Base-by-base conservation (phyloP, 2,888 invertebrate species). In the Hyles lineata region DNA sequence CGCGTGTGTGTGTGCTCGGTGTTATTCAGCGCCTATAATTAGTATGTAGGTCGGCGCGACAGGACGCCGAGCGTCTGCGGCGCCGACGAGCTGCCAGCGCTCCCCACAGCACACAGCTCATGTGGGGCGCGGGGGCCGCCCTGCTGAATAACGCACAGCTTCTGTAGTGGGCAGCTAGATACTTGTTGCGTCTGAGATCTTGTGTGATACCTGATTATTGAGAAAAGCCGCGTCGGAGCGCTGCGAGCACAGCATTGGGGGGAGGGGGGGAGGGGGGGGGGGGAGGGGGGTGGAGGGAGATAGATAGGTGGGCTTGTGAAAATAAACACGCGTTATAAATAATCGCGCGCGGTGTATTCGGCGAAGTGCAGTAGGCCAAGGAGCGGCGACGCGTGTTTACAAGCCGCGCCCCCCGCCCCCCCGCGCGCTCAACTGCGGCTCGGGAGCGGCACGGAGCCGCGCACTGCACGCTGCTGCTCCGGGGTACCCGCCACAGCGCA, bases 281-380 rank as follows among this genome's bases (percentile, higher is more conserved):
- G 0, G n/a, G 63, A 21, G 21, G 0, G 43, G 5, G n/a, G 43
- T 5, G 61, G 32, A 32, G 32, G 19, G 29, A 5, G 17, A 8
- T 6, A 32, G 32, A 1, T 7, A 32, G 32, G 62, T 32, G 67
- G 21, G 43, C 23, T 17, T 50, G 67, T 67, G 67, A 43, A 67
- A 63, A 67, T 67, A 67, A 67, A 67, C 67, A 23, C 6, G 21
- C 32, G 62, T n/a, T 67, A 67, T 50, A 15, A 67, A 67, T 67
- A 67, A 21, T 67, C 43, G 23, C n/a, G 32, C 17, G 32, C n/a
- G 19, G 62, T 67, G 35, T 63, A 1, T 50, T 9, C 60, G 23
- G 67, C 67, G 67, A 67, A 67, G 67, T 67, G 67, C 67, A 67
- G 67, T 67, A 23, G 67, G 67, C 67, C 67, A 67, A 67, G 50